Evolutionary conservation across 92 coral and sea anemone genomes (phyloP).

Genomic region (Porites lobata): DNA sequence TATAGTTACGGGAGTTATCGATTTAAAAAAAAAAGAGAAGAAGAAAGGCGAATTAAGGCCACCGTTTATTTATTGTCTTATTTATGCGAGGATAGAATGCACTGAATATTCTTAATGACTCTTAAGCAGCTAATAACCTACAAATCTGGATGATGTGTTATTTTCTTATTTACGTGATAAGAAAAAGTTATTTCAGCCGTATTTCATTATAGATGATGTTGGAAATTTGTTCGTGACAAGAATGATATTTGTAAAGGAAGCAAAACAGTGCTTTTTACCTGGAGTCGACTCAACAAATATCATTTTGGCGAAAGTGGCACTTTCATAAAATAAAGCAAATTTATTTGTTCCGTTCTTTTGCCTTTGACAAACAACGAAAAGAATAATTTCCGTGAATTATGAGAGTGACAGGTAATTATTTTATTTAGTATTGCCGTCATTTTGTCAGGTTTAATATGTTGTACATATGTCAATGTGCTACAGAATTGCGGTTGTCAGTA

Average conservation of each 20-base stretch:
- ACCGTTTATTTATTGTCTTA: too few species aligned
- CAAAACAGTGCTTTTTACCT: background rate
- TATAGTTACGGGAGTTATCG: too few species aligned
- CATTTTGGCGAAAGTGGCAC: background rate
- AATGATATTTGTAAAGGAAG: background rate
- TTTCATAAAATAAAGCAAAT: background rate
- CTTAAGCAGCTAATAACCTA: too few species aligned
- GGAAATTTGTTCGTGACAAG: background rate
- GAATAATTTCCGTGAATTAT: constrained; percentile 27
- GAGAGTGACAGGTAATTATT: background rate
- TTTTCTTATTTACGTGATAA: too few species aligned
- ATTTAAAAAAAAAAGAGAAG: too few species aligned
- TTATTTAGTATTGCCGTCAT: constrained; percentile 35
- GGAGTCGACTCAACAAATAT: background rate
- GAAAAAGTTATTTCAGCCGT: too few species aligned
- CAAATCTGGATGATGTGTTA: too few species aligned
- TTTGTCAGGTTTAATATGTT: background rate
- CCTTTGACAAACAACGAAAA: constrained; percentile 35
- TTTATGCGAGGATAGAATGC: too few species aligned
- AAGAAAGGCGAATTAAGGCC: too few species aligned
- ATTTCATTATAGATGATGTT: too few species aligned
- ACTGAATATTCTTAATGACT: too few species aligned
- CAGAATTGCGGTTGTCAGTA: background rate
- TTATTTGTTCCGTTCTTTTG: constrained; percentile 34
- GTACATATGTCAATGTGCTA: background rate